These are phyloP conservation scores for Anser brachyrhynchus DNA, from an alignment of 2,113 vertebrate genomes.

Conservation along the genomic window DNA sequence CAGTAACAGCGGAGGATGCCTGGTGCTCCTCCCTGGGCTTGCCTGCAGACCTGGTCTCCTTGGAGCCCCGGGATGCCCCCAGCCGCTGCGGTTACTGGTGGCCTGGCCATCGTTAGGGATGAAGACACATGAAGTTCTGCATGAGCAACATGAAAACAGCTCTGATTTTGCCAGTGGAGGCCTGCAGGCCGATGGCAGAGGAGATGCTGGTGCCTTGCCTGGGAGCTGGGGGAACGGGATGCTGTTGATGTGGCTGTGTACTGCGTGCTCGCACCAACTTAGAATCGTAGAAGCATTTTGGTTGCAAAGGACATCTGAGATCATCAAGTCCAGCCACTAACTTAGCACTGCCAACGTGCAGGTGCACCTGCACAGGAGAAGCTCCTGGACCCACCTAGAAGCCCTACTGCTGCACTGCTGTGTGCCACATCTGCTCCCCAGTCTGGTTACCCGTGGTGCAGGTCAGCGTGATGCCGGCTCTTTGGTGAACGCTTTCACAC, in stretches of 20 bases:
- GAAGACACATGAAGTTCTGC: fast-evolving
- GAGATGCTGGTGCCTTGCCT: not conserved
- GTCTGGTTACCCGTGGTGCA: not conserved
- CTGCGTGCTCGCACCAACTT: no score
- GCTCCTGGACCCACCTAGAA: not conserved
- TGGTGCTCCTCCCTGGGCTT: not conserved
- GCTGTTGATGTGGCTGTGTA: not conserved
- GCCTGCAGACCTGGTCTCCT: not conserved
- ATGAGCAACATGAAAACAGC: not conserved
- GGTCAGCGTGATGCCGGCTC: not conserved
- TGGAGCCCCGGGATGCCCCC: not conserved
- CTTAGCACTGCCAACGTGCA: no score
- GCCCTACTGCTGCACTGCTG: not conserved
- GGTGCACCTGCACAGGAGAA: not conserved
- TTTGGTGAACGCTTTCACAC: not conserved
- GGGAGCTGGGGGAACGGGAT: not conserved
- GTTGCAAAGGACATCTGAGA: no score
- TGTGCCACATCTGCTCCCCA: fast-evolving
- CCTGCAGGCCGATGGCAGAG: not conserved
- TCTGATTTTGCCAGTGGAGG: not conserved
- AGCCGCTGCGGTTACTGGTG: fast-evolving
- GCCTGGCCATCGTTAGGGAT: not conserved
- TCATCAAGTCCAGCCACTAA: no score
- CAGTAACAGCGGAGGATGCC: fast-evolving
- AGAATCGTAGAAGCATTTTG: no score